Conservation (phyloP, 2,888 invertebrate genomes). For the Corythucha ciliata region DNA sequence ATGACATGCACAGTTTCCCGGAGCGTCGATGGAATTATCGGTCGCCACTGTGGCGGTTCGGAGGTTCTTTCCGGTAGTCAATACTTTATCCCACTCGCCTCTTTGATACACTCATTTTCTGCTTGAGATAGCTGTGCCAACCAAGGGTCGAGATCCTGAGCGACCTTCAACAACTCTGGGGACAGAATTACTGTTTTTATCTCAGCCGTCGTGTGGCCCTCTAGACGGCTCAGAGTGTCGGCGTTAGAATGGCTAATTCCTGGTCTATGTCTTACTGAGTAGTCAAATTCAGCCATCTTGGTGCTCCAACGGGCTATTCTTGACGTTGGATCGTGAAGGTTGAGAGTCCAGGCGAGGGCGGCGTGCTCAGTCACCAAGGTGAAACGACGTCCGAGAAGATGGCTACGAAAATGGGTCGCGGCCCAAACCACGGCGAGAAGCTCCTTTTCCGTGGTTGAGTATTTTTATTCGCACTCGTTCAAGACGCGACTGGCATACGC, state of each 20-base stretch:
- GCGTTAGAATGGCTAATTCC: not conserved
- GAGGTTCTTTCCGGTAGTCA: no score
- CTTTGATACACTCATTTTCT: no score
- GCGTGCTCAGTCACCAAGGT: slow-evolving; percentile 38
- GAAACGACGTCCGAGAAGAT: slow-evolving; percentile 25
- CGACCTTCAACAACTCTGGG: not conserved
- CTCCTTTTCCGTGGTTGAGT: slow-evolving; percentile 37
- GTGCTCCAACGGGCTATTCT: slow-evolving; percentile 39
- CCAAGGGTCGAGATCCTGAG: not conserved
- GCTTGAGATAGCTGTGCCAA: not conserved
- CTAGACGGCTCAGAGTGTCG: not conserved
- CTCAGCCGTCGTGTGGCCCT: not conserved
- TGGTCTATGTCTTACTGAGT: not conserved
- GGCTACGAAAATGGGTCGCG: slow-evolving; percentile 36
- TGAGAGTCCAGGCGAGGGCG: slow-evolving; percentile 39
- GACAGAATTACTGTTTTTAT: no score
- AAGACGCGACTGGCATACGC: slow-evolving; percentile 37
- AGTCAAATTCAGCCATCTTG: slow-evolving; percentile 39
- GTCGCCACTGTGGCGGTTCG: no score
- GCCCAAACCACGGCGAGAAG: slow-evolving; percentile 38
- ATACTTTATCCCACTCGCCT: no score
- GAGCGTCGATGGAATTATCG: not conserved
- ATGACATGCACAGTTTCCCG: slow-evolving; percentile 29
- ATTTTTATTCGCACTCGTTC: slow-evolving; percentile 36
- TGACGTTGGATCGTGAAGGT: slow-evolving; percentile 40